Evolutionary conservation across 2,797 vertebrate species (phyloP).

Genomic region (Eulemur mongoz): DNA sequence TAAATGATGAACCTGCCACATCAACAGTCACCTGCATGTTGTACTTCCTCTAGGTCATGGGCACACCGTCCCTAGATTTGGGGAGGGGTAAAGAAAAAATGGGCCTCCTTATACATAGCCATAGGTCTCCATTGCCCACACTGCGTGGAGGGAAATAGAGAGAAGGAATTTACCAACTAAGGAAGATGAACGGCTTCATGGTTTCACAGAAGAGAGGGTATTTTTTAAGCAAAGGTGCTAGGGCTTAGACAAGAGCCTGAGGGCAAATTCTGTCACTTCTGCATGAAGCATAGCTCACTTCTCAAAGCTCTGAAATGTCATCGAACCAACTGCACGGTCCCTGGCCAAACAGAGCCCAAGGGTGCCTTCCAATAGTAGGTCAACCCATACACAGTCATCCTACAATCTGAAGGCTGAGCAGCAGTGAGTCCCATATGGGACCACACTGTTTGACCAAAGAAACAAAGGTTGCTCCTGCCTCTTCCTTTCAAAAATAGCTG

Average conservation of each 20-base stretch:
- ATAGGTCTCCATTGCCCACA: background rate
- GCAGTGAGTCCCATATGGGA: background rate
- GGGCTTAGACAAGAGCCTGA: background rate
- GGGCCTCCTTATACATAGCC: background rate
- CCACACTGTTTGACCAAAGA: background rate
- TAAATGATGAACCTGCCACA: background rate
- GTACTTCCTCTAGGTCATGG: background rate
- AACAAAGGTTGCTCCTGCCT: background rate
- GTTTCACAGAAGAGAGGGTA: background rate
- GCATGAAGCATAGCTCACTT: conserved; percentile 7
- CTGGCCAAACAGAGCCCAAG: background rate
- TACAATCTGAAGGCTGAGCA: fast-evolving
- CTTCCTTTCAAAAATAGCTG: background rate
- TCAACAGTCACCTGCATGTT: background rate
- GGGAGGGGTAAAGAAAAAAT: background rate
- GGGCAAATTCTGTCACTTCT: conserved; percentile 9
- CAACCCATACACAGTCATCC: background rate
- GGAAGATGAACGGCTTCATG: conserved; percentile 43
- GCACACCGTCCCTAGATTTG: background rate
- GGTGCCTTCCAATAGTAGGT: background rate
- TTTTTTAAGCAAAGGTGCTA: conserved; percentile 38
- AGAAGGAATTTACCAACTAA: background rate
- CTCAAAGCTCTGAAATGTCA: conserved; percentile 28
- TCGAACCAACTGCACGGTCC: fast-evolving
- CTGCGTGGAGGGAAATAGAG: background rate